Conservation (phyloP, 2,113 vertebrate species). For the Hypocryptadius cinnamomeus region DNA sequence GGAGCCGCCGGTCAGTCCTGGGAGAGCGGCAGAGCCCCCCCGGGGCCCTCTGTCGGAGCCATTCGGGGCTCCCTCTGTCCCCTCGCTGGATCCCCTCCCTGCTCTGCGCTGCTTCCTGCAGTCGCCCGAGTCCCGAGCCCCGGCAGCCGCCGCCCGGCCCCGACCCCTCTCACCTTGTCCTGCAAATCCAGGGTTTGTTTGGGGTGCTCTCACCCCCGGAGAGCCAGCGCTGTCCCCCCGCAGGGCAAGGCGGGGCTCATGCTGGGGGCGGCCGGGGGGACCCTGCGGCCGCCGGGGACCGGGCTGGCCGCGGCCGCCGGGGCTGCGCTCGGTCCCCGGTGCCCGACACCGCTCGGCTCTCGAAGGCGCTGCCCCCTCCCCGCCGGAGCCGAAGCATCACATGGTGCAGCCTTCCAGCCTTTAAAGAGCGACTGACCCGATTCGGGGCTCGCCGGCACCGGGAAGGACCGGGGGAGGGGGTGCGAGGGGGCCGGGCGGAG, state of each 20-base stretch:
- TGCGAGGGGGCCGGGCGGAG: no score
- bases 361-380: background rate
- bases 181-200: background rate
- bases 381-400: constrained; percentile 9
- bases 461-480: background rate
- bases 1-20: background rate
- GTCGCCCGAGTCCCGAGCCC: background rate
- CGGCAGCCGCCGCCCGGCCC: background rate
- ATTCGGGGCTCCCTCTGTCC: background rate
- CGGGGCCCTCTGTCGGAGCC: background rate
- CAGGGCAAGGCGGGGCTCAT: background rate
- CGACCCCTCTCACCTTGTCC: background rate
- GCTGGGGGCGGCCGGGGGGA: background rate
- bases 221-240: background rate
- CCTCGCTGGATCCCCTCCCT: background rate
- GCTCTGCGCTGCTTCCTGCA: background rate
- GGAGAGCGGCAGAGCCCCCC: background rate
- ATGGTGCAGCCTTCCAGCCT: background rate
- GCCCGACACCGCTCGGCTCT: background rate
- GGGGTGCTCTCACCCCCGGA: background rate
- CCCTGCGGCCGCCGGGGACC: background rate
- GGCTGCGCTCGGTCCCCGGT: background rate
- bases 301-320: background rate
- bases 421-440: constrained; percentile 31
- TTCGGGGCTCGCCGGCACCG: background rate